These are phyloP conservation scores for Drosophila simulans DNA, from an alignment of 1,140 invertebrate species.

Conservation along the genomic window DNA sequence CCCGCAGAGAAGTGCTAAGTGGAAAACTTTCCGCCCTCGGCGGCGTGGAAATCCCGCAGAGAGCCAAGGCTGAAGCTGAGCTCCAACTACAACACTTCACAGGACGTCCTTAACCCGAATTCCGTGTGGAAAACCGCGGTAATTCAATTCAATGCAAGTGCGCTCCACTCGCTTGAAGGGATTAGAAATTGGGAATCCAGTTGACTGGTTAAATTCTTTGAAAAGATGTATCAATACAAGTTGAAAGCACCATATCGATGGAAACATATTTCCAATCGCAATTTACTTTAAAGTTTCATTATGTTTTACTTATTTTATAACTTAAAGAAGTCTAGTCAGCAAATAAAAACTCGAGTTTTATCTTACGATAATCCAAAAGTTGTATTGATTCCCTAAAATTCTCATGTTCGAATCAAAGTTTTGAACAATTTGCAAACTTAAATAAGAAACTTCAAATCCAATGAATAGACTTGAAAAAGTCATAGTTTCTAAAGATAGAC, in stretches of 20 bases:
- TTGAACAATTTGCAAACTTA: too few species aligned
- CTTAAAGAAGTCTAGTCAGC: too few species aligned
- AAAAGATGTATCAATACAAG: not conserved
- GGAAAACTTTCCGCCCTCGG: constrained; percentile 46
- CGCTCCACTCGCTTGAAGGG: not conserved
- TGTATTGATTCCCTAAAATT: too few species aligned
- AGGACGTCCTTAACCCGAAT: constrained; percentile 39
- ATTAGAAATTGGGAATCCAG: constrained; percentile 13
- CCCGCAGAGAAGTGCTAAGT: constrained; percentile 28
- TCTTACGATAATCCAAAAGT: too few species aligned
- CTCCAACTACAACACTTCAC: constrained; percentile 15
- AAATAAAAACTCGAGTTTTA: too few species aligned
- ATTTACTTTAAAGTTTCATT: too few species aligned
- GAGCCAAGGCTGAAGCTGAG: constrained; percentile 23
- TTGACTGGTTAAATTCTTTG: not conserved
- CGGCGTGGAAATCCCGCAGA: constrained; percentile 21
- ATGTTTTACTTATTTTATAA: too few species aligned
- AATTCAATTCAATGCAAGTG: constrained; percentile 17
- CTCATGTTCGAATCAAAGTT: too few species aligned
- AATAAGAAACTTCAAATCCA: too few species aligned
- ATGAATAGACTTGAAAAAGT: not conserved
- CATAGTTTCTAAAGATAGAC: not conserved
- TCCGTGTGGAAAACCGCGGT: not conserved
- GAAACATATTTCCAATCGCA: too few species aligned
- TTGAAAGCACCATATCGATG: too few species aligned